These are phyloP conservation scores for Uropetala carovei DNA, from an alignment of 2,888 invertebrate genomes.

Conservation along the genomic window DNA sequence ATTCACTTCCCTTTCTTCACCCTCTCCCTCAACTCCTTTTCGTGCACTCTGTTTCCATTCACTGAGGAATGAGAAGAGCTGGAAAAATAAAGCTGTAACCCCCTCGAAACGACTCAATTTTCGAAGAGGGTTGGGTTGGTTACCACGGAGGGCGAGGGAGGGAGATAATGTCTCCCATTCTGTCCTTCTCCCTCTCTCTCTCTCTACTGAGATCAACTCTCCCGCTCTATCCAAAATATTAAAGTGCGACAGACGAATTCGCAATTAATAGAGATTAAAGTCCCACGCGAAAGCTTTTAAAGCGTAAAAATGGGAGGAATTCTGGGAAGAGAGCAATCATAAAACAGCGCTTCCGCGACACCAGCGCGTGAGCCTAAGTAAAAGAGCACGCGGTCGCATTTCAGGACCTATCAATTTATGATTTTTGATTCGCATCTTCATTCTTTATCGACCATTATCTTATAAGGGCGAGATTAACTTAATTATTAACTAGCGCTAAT, in stretches of 20 bases:
- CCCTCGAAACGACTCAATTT: too few species aligned
- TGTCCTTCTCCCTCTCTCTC: neutral
- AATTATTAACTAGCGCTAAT: too few species aligned
- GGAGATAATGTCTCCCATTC: neutral
- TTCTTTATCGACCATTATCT: too few species aligned
- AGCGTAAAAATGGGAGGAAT: neutral
- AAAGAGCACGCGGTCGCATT: too few species aligned
- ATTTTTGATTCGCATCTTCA: too few species aligned
- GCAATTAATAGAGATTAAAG: neutral
- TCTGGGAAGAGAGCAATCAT: neutral
- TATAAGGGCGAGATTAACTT: too few species aligned
- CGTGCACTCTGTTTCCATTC: slow-evolving; percentile 25
- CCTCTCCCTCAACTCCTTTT: neutral
- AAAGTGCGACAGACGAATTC: neutral
- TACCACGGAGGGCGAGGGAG: neutral
- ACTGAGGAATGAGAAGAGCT: neutral
- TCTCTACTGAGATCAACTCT: too few species aligned
- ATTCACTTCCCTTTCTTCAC: neutral
- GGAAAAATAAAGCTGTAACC: too few species aligned
- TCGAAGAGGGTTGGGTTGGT: too few species aligned
- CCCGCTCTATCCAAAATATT: neutral
- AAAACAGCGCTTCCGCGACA: neutral
- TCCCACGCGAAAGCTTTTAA: neutral
- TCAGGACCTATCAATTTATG: too few species aligned
- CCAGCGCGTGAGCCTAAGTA: too few species aligned